Conservation (phyloP, 1,140 invertebrate genomes). For the Drosophila ficusphila region DNA sequence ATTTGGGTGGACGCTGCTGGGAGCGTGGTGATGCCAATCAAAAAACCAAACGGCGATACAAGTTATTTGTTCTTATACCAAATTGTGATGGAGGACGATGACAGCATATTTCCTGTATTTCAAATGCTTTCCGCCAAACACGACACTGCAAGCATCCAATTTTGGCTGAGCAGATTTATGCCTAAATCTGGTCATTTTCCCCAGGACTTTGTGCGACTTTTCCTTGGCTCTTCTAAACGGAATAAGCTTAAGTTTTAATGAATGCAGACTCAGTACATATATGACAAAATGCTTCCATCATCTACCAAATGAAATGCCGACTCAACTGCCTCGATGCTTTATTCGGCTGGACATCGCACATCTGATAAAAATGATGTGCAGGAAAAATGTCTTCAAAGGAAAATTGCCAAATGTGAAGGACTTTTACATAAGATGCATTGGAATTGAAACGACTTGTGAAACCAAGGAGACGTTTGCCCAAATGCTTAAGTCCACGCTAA, state of each 20-base stretch:
- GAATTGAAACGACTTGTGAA: neutral
- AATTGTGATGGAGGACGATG: neutral
- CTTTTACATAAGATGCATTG: slow-evolving; percentile 1
- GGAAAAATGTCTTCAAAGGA: neutral
- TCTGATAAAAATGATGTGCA: neutral
- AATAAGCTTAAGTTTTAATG: neutral
- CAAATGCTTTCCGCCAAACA: slow-evolving; percentile 4
- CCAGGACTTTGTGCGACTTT: neutral
- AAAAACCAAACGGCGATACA: neutral
- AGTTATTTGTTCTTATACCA: neutral
- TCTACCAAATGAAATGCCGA: neutral
- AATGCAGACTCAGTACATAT: neutral
- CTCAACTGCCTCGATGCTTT: neutral
- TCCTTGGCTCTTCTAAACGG: neutral
- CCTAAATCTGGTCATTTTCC: neutral
- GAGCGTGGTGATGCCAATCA: neutral
- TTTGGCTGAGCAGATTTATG: slow-evolving; percentile 1
- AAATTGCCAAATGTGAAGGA: neutral
- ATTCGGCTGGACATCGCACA: slow-evolving; percentile 2
- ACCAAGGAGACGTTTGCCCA: neutral
- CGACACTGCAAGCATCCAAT: slow-evolving; percentile 6
- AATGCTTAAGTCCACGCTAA: neutral
- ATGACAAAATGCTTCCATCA: neutral
- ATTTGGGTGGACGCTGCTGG: neutral
- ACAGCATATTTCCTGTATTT: neutral